A percentile compares a stretch with the other conserved stretches of the same genome.
Conservation (phyloP, 2,888 invertebrate species). For the Sphaeridia pumilis region DNA sequence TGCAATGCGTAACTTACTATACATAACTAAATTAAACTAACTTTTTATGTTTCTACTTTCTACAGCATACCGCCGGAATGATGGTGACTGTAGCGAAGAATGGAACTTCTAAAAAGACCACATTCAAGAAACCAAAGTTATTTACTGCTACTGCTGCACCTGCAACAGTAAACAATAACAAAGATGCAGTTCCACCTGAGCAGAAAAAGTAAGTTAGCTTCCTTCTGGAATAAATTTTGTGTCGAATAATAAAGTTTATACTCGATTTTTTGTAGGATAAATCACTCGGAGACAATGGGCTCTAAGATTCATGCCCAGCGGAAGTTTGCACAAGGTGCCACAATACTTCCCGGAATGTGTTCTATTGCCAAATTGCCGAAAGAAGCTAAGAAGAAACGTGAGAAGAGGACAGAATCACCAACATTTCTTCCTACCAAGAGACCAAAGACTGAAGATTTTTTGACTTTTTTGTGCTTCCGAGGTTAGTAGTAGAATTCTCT, state of each 20-base stretch:
- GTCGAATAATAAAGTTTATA: too few species aligned
- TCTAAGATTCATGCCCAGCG: slow-evolving; percentile 64
- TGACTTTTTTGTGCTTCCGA: slow-evolving; percentile 71
- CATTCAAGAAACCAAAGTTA: slow-evolving; percentile 8
- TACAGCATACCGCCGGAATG: too few species aligned
- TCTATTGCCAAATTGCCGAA: slow-evolving; percentile 49
- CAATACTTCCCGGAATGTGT: slow-evolving; percentile 40
- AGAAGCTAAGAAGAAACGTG: slow-evolving; percentile 43
- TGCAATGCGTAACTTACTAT: too few species aligned
- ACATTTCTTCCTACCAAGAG: slow-evolving; percentile 47
- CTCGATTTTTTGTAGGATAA: too few species aligned
- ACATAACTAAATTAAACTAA: too few species aligned
- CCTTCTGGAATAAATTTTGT: too few species aligned
- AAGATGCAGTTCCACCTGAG: too few species aligned
- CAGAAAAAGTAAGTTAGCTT: too few species aligned
- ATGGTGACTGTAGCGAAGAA: slow-evolving; percentile 15
- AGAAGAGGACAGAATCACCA: slow-evolving; percentile 23
- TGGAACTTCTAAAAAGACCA: not conserved
- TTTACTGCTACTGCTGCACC: not conserved
- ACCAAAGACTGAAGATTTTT: slow-evolving; percentile 72
- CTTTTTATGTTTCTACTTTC: too few species aligned
- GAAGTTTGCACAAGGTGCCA: slow-evolving; percentile 73
- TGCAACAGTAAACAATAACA: not conserved
- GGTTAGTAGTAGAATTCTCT: slow-evolving; percentile 43
- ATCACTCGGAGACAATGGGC: not conserved